Percentiles rank a stretch among this genome's conserved stretches.
phyloP scores from a whole-genome alignment of 2,113 vertebrate genomes.

The Piprites chloris region DNA sequence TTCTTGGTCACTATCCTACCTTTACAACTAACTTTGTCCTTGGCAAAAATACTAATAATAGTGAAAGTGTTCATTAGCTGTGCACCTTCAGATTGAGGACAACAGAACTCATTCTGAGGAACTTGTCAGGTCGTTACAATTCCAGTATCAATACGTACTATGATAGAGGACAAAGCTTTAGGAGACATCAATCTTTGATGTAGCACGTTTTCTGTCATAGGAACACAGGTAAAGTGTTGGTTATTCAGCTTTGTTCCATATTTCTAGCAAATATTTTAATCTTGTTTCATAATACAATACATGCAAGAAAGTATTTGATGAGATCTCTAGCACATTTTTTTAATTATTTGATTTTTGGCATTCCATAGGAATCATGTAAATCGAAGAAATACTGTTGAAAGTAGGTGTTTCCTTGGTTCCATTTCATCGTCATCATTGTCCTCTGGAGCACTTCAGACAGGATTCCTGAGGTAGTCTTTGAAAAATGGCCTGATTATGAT shows the following conservation, averaged over 20 bases:
- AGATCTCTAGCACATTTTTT: not conserved
- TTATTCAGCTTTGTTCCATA: not conserved
- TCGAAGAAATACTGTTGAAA: not conserved
- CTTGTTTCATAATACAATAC: not conserved
- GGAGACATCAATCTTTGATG: not conserved
- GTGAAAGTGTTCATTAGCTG: not conserved
- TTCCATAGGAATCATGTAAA: not conserved
- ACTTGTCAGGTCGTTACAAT: not conserved
- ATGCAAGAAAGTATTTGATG: not conserved
- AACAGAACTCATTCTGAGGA: not conserved
- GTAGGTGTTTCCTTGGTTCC: not conserved
- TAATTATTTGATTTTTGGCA: not conserved
- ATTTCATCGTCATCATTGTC: not conserved
- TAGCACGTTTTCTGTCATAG: not conserved
- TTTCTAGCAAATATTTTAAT: not conserved
- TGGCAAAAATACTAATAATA: not conserved
- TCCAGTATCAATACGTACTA: not conserved
- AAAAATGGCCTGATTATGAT: conserved; percentile 14
- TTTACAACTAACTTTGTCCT: not conserved
- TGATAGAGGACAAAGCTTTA: not conserved
- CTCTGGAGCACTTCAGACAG: not conserved
- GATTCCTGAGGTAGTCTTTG: conserved; percentile 11
- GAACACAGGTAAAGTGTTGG: not conserved
- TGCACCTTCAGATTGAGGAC: not conserved
- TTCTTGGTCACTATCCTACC: not conserved